Evolutionary conservation across 2,888 invertebrate genomes (phyloP).

Genomic region (Phytoseiulus persimilis): DNA sequence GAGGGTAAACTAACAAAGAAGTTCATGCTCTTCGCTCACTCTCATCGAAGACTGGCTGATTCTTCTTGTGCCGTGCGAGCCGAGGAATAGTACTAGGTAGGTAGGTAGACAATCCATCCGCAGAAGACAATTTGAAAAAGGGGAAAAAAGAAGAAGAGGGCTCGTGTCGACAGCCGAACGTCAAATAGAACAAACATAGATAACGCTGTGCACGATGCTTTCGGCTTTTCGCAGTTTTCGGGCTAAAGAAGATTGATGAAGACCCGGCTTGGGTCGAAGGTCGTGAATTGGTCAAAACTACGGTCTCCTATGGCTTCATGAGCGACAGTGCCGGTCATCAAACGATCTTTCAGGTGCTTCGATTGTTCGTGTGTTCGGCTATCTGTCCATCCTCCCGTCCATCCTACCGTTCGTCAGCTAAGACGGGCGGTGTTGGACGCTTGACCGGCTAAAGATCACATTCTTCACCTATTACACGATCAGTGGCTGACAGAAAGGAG

Average conservation of each 20-base stretch:
- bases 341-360: neutral
- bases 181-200: neutral
- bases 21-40: neutral
- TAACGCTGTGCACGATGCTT: neutral
- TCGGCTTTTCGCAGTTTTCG: neutral
- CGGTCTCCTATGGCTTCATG: neutral
- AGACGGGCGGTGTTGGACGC: neutral
- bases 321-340: neutral
- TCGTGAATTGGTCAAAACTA: neutral
- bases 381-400: neutral
- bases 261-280: neutral
- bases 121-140: neutral
- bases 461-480: neutral
- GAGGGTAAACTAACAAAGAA: neutral
- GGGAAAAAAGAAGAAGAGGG: neutral
- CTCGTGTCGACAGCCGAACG: neutral
- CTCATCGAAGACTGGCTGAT: neutral
- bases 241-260: neutral
- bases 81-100: neutral
- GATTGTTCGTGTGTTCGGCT: neutral
- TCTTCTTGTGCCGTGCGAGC: neutral
- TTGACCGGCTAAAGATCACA: neutral
- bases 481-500: conserved; percentile 5
- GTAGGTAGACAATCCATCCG: neutral
- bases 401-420: neutral